These are phyloP conservation scores for Bombus terrestris DNA, from an alignment of 1,140 invertebrate genomes.

Conservation along the genomic window DNA sequence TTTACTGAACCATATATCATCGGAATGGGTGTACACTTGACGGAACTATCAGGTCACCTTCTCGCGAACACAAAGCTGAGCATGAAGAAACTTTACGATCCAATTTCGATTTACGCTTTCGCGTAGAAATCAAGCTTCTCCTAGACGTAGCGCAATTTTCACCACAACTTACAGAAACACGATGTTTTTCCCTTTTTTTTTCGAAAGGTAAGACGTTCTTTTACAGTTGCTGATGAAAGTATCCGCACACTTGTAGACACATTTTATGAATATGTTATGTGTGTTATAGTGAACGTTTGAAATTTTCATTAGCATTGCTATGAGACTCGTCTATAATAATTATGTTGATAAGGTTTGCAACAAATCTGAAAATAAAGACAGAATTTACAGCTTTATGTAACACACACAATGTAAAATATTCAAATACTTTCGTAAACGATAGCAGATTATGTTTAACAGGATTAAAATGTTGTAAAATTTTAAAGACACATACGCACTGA, in stretches of 20 bases:
- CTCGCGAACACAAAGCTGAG: not conserved
- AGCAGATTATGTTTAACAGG: too few relatives aligned
- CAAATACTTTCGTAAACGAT: too few relatives aligned
- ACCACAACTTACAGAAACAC: not conserved
- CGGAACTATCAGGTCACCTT: not conserved
- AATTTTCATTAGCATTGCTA: not conserved
- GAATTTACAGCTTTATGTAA: too few relatives aligned
- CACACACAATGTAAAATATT: too few relatives aligned
- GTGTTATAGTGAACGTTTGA: not conserved
- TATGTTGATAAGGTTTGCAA: too few relatives aligned
- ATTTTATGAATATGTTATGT: not conserved
- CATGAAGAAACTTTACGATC: not conserved
- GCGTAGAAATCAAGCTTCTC: constrained; percentile 12
- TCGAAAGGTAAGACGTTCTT: not conserved
- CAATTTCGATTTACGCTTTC: constrained; percentile 45
- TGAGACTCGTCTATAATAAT: not conserved
- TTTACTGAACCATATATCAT: not conserved
- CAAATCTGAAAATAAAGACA: too few relatives aligned
- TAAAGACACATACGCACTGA: too few relatives aligned
- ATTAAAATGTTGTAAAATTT: too few relatives aligned
- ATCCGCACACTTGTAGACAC: not conserved
- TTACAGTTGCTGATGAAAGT: not conserved
- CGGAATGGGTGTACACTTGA: not conserved
- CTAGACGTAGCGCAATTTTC: not conserved
- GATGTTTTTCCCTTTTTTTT: not conserved